Evolutionary conservation across 1,140 invertebrate genomes (phyloP).

Genomic region (Leptinotarsa texana): DNA sequence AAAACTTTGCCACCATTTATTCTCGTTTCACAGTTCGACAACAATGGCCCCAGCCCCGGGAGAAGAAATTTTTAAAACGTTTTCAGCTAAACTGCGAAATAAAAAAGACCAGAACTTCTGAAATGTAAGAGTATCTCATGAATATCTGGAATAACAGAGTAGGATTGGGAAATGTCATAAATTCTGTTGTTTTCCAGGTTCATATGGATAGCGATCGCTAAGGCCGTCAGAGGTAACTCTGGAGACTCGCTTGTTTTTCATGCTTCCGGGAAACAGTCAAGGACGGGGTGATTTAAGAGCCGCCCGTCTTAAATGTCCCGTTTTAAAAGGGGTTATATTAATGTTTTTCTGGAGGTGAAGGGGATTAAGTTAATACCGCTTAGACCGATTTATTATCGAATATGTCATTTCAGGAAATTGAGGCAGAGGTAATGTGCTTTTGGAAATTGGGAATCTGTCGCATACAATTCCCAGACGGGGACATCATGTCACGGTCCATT

Average conservation of each 20-base stretch:
- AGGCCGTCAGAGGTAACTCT: conserved; percentile 1
- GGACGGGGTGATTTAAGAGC: not conserved
- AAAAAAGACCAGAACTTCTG: not conserved
- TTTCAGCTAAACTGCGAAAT: not conserved
- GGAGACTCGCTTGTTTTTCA: not conserved
- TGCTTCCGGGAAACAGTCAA: not conserved
- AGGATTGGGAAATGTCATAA: conserved; percentile 18
- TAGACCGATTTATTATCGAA: not conserved
- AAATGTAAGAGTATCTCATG: not conserved
- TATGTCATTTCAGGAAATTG: not conserved
- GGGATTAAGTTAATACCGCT: not conserved
- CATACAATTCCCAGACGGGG: no score
- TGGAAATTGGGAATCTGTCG: no score
- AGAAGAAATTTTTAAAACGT: not conserved
- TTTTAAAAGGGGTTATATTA: not conserved
- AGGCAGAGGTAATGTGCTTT: no score
- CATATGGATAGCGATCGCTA: not conserved
- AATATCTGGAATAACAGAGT: conserved; percentile 9
- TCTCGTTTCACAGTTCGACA: not conserved
- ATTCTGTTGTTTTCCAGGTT: conserved; percentile 16
- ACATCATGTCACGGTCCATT: no score
- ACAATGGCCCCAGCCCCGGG: not conserved
- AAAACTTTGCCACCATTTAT: not conserved
- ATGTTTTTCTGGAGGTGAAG: not conserved
- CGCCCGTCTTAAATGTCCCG: not conserved